Percentiles rank a stretch among this genome's conserved stretches.
Evolutionary conservation across 2,797 vertebrate genomes (phyloP).

Genomic region (Enteromius thamalakanensis): DNA sequence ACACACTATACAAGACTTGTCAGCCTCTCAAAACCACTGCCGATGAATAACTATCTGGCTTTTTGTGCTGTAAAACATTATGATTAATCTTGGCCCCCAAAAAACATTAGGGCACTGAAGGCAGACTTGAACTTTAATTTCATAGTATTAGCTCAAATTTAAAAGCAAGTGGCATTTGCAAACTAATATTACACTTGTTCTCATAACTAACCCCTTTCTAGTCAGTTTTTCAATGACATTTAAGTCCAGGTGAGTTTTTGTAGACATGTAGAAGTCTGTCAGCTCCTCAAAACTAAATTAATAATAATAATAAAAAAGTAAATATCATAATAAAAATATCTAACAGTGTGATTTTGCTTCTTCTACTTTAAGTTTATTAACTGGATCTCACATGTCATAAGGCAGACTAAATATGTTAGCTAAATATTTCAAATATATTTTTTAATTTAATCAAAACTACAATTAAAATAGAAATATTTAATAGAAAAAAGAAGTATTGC

Average conservation of each 20-base stretch:
- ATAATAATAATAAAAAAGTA: neutral
- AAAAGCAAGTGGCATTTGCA: neutral
- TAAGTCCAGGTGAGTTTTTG: neutral
- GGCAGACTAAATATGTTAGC: neutral
- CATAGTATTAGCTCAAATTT: neutral
- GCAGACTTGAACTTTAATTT: neutral
- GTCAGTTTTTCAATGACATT: neutral
- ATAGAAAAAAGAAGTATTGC: neutral
- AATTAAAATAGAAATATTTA: neutral
- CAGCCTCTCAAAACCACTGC: conserved; percentile 4
- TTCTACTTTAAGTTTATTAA: neutral
- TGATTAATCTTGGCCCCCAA: neutral
- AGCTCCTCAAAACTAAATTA: neutral
- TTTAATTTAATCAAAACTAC: neutral
- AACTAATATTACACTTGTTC: neutral
- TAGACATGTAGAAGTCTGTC: neutral
- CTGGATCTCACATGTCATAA: neutral
- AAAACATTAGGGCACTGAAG: neutral
- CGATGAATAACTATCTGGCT: neutral
- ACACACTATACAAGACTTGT: neutral
- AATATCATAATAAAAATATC: neutral
- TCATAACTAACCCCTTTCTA: neutral
- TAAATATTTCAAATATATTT: neutral
- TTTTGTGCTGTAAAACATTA: neutral
- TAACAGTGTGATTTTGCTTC: neutral